phyloP scores from a whole-genome alignment of 2,888 invertebrate species.

The Chaetoderma sp. region DNA sequence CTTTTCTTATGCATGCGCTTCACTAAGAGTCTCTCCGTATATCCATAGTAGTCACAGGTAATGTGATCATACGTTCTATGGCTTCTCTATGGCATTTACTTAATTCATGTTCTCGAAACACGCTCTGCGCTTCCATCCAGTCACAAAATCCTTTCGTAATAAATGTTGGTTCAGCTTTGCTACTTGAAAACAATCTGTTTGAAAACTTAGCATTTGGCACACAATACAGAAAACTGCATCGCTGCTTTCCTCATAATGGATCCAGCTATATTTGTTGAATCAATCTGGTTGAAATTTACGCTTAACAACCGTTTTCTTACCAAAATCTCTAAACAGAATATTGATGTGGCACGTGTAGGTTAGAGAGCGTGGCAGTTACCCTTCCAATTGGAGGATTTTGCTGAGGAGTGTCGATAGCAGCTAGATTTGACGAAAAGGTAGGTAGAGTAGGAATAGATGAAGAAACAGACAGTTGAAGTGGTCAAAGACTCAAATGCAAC shows the following conservation, averaged over 20 bases:
- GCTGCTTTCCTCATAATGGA: not conserved
- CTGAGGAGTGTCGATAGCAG: no score
- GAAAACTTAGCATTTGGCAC: not conserved
- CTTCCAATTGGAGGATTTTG: no score
- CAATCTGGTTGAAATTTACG: not conserved
- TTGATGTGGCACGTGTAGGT: no score
- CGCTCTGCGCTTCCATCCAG: not conserved
- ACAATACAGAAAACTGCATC: not conserved
- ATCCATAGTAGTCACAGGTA: not conserved
- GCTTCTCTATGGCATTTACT: constrained; percentile 2
- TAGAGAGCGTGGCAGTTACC: no score
- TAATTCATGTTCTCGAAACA: not conserved
- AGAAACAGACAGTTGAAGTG: no score
- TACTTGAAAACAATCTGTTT: not conserved
- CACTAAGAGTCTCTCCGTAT: not conserved
- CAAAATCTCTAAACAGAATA: not conserved
- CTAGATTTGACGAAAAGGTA: no score
- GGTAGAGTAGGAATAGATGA: no score
- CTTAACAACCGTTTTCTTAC: not conserved
- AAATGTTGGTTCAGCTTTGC: not conserved
- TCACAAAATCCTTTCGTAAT: not conserved
- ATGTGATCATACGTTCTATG: not conserved
- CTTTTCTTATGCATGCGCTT: not conserved
- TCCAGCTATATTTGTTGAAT: not conserved
- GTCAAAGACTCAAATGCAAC: no score